A percentile compares a stretch with the other conserved stretches of the same genome.
phyloP scores from a whole-genome alignment of 2,888 invertebrate species.

The Lobophora halterata region DNA sequence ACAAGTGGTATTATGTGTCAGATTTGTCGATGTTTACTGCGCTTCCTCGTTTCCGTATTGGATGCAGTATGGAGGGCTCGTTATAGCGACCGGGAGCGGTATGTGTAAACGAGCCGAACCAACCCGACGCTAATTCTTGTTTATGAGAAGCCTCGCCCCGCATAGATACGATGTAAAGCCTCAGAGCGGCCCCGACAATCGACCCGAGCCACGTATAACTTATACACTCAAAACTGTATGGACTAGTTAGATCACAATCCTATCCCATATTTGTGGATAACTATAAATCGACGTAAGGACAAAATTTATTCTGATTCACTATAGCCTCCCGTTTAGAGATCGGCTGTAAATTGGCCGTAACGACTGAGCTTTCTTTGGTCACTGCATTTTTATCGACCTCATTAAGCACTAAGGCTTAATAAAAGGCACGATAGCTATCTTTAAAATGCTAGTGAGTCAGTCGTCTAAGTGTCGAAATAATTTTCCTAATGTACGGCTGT shows the following conservation, averaged over 20 bases:
- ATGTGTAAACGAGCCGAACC: slow-evolving; percentile 75
- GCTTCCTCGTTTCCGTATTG: slow-evolving; percentile 68
- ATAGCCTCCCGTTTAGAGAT: slow-evolving; percentile 42
- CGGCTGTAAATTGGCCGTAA: slow-evolving; percentile 29
- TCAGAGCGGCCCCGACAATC: slow-evolving; percentile 63
- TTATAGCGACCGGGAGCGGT: slow-evolving; percentile 69
- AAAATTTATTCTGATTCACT: slow-evolving; percentile 44
- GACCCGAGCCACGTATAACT: slow-evolving; percentile 38
- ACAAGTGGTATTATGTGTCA: slow-evolving; percentile 57
- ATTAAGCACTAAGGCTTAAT: slow-evolving; percentile 52
- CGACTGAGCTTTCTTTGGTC: slow-evolving; percentile 35
- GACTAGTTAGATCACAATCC: slow-evolving; percentile 48
- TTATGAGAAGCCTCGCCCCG: slow-evolving; percentile 66
- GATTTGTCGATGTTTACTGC: slow-evolving; percentile 63
- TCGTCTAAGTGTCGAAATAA: slow-evolving; percentile 57
- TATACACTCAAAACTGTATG: slow-evolving; percentile 50
- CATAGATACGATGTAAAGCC: slow-evolving; percentile 57
- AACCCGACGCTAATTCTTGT: slow-evolving; percentile 76
- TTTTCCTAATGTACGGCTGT: slow-evolving; percentile 59
- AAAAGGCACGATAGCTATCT: slow-evolving; percentile 55
- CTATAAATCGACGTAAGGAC: slow-evolving; percentile 47
- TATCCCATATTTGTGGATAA: slow-evolving; percentile 40
- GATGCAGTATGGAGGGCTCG: slow-evolving; percentile 56
- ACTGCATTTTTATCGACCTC: slow-evolving; percentile 41
- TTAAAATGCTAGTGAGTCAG: slow-evolving; percentile 58